Evolutionary conservation across 2,888 invertebrate species (phyloP).

Genomic region (Phengaris alcon): DNA sequence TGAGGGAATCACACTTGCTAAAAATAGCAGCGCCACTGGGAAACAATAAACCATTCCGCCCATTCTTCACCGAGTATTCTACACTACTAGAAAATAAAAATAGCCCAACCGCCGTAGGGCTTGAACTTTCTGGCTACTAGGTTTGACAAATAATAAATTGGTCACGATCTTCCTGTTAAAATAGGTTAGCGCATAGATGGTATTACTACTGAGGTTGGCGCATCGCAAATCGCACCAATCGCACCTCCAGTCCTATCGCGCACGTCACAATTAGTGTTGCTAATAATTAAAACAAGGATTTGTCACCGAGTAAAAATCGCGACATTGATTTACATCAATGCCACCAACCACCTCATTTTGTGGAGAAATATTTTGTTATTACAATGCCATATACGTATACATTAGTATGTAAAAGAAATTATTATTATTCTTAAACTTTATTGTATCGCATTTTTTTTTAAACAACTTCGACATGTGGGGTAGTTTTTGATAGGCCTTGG

Average conservation of each 20-base stretch:
- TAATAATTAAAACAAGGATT: neutral
- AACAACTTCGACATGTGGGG: no score
- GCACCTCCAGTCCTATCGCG: neutral
- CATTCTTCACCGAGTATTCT: conserved; percentile 36
- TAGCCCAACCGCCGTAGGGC: neutral
- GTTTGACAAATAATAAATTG: neutral
- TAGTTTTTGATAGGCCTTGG: no score
- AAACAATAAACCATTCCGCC: conserved; percentile 40
- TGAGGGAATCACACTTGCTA: conserved; percentile 55
- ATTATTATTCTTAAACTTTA: no score
- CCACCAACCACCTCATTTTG: no score
- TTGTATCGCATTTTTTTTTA: no score
- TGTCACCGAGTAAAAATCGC: no score
- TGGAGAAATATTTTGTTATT: no score
- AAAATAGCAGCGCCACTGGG: conserved; percentile 58
- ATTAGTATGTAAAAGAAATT: no score
- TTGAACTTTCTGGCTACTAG: neutral
- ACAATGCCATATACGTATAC: no score
- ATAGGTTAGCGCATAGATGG: neutral
- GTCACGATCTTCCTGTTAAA: neutral
- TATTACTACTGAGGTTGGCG: neutral
- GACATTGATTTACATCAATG: no score
- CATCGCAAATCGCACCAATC: conserved; percentile 4
- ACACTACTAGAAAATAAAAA: conserved; percentile 8
- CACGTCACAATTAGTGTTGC: conserved; percentile 8